Evolutionary conservation across 2,797 vertebrate species (phyloP), one percentile per base, ranked within the genome.

Genomic region (Erpetoichthys calabaricus): DNA sequence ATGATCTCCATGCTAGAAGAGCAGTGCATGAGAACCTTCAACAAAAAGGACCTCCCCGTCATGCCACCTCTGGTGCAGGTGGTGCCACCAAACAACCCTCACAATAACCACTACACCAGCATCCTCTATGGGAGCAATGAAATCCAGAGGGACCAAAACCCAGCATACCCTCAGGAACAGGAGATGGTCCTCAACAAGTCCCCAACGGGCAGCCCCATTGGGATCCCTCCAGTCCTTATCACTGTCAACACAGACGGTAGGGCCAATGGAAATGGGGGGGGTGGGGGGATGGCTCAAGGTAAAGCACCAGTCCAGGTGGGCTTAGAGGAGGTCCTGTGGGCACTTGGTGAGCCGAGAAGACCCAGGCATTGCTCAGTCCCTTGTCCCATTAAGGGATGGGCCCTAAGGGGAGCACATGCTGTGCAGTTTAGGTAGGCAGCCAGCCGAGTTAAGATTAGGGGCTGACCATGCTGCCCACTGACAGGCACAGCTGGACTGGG

Each of bases 1-100:
- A 84, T 88, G 5, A 99, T 99, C 70, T 73, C 90, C 0, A 64
- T 86, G 8, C 57, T 99, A 70, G 96, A 99, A 66, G 94, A 98
- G 59, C 93, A 95, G 69, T 99, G 96, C 67, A 66, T 94, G 70
- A 81, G 81, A 56, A 77, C 88, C 7, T 81, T 85, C 65, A 87
- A 86, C 0, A 87, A 83, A 5, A 77, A 89, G 6, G 92, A 97
- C 62, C 64, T 84, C 2, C 90, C 89, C 0, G 77, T 73, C 0
- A 82, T 91, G 6, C 96, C 96, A 0, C 96, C 96, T 0, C 82
- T 99, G 3, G 95, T 99, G n/a, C 92, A 93, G 70, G 94, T 94
- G 3, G 95, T 98, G 45, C 95, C 96, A 0, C 88, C 93, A 65
- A 87, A 85, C 59, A 81, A 92, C 51, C 94, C 93, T 0, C 80